Conservation (phyloP, 2,113 vertebrate genomes). For the Cettia cetti region DNA sequence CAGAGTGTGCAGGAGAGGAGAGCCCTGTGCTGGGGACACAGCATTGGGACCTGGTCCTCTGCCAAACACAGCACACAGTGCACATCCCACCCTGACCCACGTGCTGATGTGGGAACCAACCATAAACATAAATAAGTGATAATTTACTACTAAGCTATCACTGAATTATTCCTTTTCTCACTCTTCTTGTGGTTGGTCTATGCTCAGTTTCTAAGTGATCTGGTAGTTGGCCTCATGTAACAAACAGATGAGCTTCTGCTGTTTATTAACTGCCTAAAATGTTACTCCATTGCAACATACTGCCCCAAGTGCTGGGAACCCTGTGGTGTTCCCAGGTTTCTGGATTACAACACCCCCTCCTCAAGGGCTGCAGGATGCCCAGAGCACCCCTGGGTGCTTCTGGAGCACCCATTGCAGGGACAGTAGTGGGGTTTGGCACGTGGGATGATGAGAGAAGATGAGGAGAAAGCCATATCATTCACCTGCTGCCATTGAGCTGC, state of each 20-base stretch:
- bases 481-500: background rate
- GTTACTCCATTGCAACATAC: background rate
- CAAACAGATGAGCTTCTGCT: background rate
- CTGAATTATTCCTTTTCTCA: background rate
- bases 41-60: background rate
- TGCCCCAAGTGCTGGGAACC: background rate
- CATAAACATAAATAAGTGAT: background rate
- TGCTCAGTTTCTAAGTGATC: background rate
- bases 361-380: background rate
- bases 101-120: background rate
- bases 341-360: background rate
- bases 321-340: background rate
- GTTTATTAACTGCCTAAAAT: background rate
- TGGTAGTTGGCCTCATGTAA: background rate
- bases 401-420: background rate
- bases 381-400: background rate
- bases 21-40: background rate
- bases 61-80: background rate
- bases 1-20: background rate
- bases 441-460: background rate
- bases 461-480: background rate
- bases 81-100: background rate
- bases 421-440: fast-evolving
- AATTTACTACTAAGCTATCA: background rate
- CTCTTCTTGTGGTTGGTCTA: background rate